Evolutionary conservation across 2,888 invertebrate species (phyloP).

Genomic region (Agonopterix alstromeriana): DNA sequence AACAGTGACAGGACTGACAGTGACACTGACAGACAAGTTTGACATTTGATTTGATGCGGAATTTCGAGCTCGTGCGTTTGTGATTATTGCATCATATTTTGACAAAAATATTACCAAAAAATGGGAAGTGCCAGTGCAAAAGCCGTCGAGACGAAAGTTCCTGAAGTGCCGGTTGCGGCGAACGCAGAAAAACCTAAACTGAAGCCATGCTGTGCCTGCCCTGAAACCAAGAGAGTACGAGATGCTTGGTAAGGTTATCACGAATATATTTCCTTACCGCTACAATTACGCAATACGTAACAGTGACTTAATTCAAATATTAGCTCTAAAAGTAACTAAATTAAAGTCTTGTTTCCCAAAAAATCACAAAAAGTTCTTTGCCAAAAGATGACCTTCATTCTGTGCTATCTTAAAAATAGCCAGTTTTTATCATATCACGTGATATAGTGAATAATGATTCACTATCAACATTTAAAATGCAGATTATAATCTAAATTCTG

Average conservation of each 20-base stretch:
- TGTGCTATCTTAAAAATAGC: too few relatives aligned
- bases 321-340: not conserved
- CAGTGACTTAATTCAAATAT: not conserved
- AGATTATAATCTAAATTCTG: too few relatives aligned
- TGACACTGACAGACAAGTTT: not conserved
- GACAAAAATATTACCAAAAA: conserved; percentile 11
- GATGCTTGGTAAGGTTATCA: conserved; percentile 89
- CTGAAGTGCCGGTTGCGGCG: conserved; percentile 39
- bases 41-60: not conserved
- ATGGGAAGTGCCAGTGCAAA: conserved; percentile 70
- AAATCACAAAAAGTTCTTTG: not conserved
- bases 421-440: too few relatives aligned
- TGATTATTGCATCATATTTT: conserved; percentile 5
- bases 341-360: not conserved
- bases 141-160: conserved; percentile 49
- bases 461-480: too few relatives aligned
- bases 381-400: not conserved
- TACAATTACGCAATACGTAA: conserved; percentile 74
- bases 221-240: conserved; percentile 93
- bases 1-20: not conserved
- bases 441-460: too few relatives aligned
- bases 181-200: conserved; percentile 83
- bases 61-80: not conserved
- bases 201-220: conserved; percentile 98
- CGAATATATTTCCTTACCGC: conserved; percentile 14